Conservation (phyloP, 2,797 vertebrate genomes). For the Myotis myotis region DNA sequence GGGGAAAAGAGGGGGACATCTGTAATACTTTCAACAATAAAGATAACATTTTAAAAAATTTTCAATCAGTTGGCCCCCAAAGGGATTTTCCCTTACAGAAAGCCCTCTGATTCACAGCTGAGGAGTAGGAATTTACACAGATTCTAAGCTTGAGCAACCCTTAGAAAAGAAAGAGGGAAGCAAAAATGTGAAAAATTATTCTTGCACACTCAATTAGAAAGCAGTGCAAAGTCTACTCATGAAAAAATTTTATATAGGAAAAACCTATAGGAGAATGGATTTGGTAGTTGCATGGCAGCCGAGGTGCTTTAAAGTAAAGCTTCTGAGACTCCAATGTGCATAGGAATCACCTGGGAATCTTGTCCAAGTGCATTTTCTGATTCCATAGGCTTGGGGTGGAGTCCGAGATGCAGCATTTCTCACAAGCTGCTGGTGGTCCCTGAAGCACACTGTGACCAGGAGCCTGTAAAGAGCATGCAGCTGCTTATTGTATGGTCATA, state of each 20-base stretch:
- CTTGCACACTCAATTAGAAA: conserved; percentile 60
- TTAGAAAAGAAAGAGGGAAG: conserved; percentile 52
- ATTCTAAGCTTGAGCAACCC: conserved; percentile 42
- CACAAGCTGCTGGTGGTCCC: not conserved
- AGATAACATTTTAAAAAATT: not conserved
- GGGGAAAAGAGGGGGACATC: no score
- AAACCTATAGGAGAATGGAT: not conserved
- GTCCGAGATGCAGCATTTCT: not conserved
- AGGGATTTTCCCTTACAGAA: conserved; percentile 62
- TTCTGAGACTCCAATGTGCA: no score
- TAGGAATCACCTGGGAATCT: not conserved
- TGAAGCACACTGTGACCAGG: not conserved
- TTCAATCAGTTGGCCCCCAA: conserved; percentile 14
- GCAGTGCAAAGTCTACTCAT: not conserved
- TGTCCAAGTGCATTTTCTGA: not conserved
- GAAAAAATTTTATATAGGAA: conserved; percentile 6
- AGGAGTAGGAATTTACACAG: conserved; percentile 50
- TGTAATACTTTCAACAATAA: no score
- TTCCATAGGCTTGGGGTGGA: not conserved
- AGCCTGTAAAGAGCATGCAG: not conserved
- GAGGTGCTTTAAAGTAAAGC: not conserved
- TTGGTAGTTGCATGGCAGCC: not conserved
- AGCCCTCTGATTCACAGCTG: conserved; percentile 50
- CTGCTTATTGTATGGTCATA: not conserved
- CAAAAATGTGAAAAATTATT: not conserved